Evolutionary conservation across 2,113 vertebrate species (phyloP).

Genomic region (Salvelinus fontinalis): DNA sequence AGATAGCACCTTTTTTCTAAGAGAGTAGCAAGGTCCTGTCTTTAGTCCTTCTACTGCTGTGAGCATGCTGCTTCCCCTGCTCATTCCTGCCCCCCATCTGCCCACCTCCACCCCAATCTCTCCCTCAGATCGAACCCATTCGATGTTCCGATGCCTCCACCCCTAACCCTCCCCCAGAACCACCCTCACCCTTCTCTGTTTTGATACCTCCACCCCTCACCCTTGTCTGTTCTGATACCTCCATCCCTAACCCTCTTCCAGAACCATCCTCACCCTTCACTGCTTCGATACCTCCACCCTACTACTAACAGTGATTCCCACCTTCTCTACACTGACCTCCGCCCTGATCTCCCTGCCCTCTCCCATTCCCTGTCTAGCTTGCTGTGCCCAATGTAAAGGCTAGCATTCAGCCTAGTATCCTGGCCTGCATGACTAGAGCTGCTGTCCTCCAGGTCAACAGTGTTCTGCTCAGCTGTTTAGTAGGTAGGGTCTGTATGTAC

Average conservation of each 20-base stretch:
- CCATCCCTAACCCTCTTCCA: neutral
- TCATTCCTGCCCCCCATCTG: slow-evolving; percentile 51
- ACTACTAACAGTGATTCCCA: neutral
- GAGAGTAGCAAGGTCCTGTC: slow-evolving; percentile 29
- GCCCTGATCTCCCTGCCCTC: neutral
- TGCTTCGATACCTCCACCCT: neutral
- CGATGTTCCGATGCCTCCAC: no score
- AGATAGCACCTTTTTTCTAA: no score
- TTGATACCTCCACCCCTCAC: no score
- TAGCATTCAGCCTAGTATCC: slow-evolving; percentile 44
- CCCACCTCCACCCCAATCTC: neutral
- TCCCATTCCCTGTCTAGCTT: slow-evolving; percentile 34
- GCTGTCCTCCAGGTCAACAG: slow-evolving; percentile 50
- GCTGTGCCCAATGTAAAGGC: slow-evolving; percentile 45
- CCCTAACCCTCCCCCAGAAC: no score
- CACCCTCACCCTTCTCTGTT: no score
- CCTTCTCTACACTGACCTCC: neutral
- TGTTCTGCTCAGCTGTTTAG: slow-evolving; percentile 44
- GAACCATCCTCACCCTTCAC: neutral
- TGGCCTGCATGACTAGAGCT: slow-evolving; percentile 61
- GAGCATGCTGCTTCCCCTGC: slow-evolving; percentile 38
- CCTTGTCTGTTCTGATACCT: no score
- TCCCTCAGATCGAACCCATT: no score
- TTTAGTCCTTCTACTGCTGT: neutral
- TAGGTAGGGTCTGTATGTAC: slow-evolving; percentile 45